phyloP scores from a whole-genome alignment of 2,888 invertebrate species.

The Drosophila cyrtoloma region DNA sequence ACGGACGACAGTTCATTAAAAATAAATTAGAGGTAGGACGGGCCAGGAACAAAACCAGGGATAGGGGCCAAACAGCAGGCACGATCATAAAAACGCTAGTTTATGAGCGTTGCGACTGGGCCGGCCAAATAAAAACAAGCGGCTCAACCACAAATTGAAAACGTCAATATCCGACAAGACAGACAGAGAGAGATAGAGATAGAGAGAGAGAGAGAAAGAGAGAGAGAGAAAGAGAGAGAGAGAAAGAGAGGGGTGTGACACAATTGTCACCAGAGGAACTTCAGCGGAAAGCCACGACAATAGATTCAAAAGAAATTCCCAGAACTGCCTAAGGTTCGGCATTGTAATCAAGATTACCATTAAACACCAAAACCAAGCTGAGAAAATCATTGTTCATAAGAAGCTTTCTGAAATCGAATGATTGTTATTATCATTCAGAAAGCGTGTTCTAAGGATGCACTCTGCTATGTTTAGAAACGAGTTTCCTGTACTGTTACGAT shows the following conservation, averaged over 20 bases:
- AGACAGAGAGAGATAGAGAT: neutral
- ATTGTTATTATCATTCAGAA: neutral
- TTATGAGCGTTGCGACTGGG: conserved; percentile 1
- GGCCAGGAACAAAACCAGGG: neutral
- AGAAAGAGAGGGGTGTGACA: neutral
- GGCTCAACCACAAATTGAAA: conserved; percentile 26
- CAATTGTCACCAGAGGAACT: conserved; percentile 21
- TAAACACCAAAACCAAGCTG: neutral
- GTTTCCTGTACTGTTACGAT: neutral
- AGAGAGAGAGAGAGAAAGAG: neutral
- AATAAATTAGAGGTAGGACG: conserved; percentile 52
- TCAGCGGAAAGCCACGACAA: conserved; percentile 26
- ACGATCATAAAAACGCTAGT: conserved; percentile 36
- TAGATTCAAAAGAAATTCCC: conserved; percentile 34
- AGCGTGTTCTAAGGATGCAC: neutral
- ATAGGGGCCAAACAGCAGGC: neutral
- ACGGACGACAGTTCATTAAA: conserved; percentile 63
- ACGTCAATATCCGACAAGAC: conserved; percentile 5
- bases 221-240: neutral
- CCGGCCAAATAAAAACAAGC: conserved; percentile 12
- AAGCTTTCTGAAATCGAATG: neutral
- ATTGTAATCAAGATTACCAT: conserved; percentile 28
- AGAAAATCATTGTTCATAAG: neutral
- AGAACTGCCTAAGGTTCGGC: conserved; percentile 27
- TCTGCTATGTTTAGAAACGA: neutral